Base-by-base conservation (phyloP, 2,888 invertebrate species). In the Andrena praecox region DNA sequence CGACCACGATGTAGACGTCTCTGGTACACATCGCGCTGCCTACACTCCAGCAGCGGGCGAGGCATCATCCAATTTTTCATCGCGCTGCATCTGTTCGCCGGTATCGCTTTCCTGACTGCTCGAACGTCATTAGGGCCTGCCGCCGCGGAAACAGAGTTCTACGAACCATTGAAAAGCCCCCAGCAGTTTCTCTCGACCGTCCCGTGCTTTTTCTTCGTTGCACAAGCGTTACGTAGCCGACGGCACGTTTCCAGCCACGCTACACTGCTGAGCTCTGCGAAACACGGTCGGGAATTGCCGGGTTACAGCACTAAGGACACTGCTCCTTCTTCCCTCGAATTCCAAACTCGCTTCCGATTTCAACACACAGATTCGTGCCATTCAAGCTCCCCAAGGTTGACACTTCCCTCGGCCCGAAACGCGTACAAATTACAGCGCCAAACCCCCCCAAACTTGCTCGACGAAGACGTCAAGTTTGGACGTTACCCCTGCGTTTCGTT, bases 31-130 rank as follows among this genome's bases (percentile, higher is more conserved):
- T 42, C 42, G 16, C 1, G 29, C 71, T 5, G 56, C 56, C 10
- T 56, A 56, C 56, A 56, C 56, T 27, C 27, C 10, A n/a, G 20
- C 24, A 20, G 8, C 24, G 24, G 10, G 4, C 20, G 72, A 72
- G 68, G 75, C 69, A 78, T 84, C 84, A 60, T 77, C 84, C 84
- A 80, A 85, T 85, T 85, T 85, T 84, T 85, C 85, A 73, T 84
- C 80, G 84, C 52, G 60, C 27, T 56, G 69, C 80, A 66, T 74
- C 70, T 71, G 71, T 71, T 69, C 54, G 62, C 52, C 35, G 52
- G 54, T 66, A 77, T 63, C 82, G 54, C 67, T 54, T 66, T 35
- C 59, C 60, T 42, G 27, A 71, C 62, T 48, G 62, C 82, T 75
- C 78, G 74, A 84, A 82, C 74, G 78, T 84, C 84, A 78, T 84